These are phyloP conservation scores for Phylloscopus collybita DNA, from an alignment of 2,797 vertebrate species.

Conservation along the genomic window DNA sequence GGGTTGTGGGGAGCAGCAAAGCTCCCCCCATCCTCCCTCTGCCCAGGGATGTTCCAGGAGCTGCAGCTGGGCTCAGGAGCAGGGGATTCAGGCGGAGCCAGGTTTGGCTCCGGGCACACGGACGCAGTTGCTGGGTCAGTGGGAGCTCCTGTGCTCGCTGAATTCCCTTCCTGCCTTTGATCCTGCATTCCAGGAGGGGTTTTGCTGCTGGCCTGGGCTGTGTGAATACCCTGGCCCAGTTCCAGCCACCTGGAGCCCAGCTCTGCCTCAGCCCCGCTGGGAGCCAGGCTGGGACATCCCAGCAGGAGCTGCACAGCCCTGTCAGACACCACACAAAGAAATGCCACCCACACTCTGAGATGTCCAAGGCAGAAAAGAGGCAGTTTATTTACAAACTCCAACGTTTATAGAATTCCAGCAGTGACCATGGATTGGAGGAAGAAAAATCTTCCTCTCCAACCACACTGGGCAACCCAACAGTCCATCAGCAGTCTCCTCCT, in stretches of 20 bases:
- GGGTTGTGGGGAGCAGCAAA: neutral
- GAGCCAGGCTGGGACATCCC: neutral
- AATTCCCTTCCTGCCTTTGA: neutral
- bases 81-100: neutral
- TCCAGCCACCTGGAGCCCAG: neutral
- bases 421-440: too few species aligned
- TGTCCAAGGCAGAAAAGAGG: too few species aligned
- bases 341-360: too few species aligned
- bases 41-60: neutral
- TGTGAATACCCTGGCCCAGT: neutral
- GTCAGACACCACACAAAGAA: too few species aligned
- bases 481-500: too few species aligned
- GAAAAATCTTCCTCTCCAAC: too few species aligned
- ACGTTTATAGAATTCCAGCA: too few species aligned
- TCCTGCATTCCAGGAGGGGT: neutral
- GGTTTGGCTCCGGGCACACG: neutral
- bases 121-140: neutral
- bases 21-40: neutral
- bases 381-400: too few species aligned
- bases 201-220: neutral
- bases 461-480: too few species aligned
- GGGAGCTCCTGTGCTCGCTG: neutral
- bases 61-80: neutral
- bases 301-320: neutral
- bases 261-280: neutral